phyloP scores from a whole-genome alignment of 2,113 vertebrate genomes.

The Conger conger region DNA sequence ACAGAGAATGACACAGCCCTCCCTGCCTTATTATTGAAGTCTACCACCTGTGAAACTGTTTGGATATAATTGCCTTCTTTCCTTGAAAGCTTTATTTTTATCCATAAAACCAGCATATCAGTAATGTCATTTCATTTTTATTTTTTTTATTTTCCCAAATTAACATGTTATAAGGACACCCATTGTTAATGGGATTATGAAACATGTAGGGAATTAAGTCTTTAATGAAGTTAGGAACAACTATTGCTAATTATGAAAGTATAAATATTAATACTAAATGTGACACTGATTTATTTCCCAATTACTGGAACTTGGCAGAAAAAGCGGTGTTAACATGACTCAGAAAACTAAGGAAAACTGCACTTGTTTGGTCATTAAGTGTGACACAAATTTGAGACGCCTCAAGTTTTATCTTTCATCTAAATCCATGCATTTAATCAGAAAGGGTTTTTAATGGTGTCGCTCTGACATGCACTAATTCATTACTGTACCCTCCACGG shows the following conservation, averaged over 20 bases:
- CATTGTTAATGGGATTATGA: not conserved
- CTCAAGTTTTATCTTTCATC: constrained; percentile 31
- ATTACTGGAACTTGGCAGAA: constrained; percentile 28
- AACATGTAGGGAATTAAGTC: not conserved
- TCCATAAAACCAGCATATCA: not conserved
- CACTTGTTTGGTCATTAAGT: constrained; percentile 38
- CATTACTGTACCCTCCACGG: constrained; percentile 27
- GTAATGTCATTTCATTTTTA: not conserved
- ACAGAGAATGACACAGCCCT: not conserved
- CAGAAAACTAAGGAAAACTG: constrained; percentile 6
- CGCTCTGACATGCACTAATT: constrained; percentile 31
- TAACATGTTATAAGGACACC: not conserved
- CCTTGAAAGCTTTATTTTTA: not conserved
- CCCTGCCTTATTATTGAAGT: not conserved
- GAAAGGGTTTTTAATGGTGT: constrained; percentile 35
- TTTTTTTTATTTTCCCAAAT: not conserved
- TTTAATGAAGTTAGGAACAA: constrained; percentile 36
- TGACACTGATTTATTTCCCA: constrained; percentile 42
- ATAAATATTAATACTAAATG: constrained; percentile 25
- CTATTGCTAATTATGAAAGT: constrained; percentile 9
- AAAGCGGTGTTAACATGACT: constrained; percentile 23
- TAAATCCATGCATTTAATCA: constrained; percentile 36
- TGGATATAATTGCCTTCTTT: not conserved
- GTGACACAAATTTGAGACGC: constrained; percentile 21
- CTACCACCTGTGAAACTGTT: not conserved